Evolutionary conservation across 1,140 invertebrate species (phyloP).

Genomic region (Pseudobourletiella spinata): DNA sequence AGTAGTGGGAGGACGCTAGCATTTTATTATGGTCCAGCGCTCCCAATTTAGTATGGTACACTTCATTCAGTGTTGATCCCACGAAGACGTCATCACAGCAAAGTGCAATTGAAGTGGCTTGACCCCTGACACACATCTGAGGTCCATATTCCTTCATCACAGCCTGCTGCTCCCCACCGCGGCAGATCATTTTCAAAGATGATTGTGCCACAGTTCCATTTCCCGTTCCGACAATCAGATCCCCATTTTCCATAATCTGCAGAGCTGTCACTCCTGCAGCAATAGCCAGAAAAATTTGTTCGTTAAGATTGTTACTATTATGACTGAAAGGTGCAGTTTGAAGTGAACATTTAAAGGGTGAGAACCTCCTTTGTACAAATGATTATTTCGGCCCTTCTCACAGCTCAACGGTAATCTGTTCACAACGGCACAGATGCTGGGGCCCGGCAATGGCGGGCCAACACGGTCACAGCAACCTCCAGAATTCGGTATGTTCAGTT

Average conservation of each 20-base stretch:
- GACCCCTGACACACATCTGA: constrained; percentile 38
- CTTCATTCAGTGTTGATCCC: constrained; percentile 68
- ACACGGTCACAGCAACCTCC: constrained; percentile 21
- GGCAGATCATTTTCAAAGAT: constrained; percentile 42
- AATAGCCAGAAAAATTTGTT: no score
- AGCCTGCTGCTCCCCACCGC: constrained; percentile 42
- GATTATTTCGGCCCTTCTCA: constrained; percentile 26
- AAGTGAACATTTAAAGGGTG: constrained; percentile 37
- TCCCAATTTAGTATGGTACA: constrained; percentile 64
- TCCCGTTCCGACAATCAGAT: constrained; percentile 67
- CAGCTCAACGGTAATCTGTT: constrained; percentile 4
- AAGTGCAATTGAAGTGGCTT: constrained; percentile 50
- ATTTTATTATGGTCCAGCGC: constrained; percentile 57
- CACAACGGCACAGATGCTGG: constrained; percentile 13
- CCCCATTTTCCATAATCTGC: constrained; percentile 47
- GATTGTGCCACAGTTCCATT: constrained; percentile 65
- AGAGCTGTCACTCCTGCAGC: constrained; percentile 55
- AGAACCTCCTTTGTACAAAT: constrained; percentile 32
- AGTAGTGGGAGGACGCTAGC: constrained; percentile 69
- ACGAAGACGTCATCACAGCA: constrained; percentile 48
- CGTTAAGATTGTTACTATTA: no score
- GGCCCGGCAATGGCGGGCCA: constrained; percentile 16
- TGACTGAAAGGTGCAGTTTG: no score
- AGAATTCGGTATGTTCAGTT: constrained; percentile 36
- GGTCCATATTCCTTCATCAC: constrained; percentile 28